These are phyloP conservation scores for Clostera curtula DNA, from an alignment of 2,888 invertebrate species.

Conservation along the genomic window DNA sequence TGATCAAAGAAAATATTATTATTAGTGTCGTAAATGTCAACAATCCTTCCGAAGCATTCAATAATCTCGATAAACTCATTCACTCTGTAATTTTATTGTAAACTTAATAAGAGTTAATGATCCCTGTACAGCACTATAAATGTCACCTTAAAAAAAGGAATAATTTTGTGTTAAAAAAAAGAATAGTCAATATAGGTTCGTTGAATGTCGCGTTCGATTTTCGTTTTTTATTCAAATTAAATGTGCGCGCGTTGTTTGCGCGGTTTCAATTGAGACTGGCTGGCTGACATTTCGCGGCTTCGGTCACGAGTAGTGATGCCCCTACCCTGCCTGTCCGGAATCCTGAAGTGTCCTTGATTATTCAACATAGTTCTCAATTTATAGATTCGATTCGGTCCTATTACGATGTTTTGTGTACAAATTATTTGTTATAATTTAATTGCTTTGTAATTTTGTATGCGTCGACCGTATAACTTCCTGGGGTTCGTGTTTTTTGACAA, in stretches of 20 bases:
- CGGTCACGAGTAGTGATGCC: conserved; percentile 25
- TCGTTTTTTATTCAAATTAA: conserved; percentile 9
- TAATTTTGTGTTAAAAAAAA: conserved; percentile 7
- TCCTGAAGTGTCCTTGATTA: conserved; percentile 20
- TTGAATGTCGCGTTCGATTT: conserved; percentile 18
- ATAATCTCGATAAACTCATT: too few relatives aligned
- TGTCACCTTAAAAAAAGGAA: conserved; percentile 10
- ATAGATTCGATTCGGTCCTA: conserved; percentile 19
- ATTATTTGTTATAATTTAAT: conserved; percentile 15
- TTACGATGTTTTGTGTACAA: conserved; percentile 13
- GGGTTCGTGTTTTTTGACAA: too few relatives aligned
- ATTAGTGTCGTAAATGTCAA: too few relatives aligned
- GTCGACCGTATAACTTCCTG: conserved; percentile 6
- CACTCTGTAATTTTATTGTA: too few relatives aligned
- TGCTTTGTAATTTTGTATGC: conserved; percentile 7
- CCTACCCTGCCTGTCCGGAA: conserved; percentile 19
- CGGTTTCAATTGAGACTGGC: conserved; percentile 21
- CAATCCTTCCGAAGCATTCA: too few relatives aligned
- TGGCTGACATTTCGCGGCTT: conserved; percentile 24
- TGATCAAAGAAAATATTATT: too few relatives aligned
- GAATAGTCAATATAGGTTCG: conserved; percentile 23
- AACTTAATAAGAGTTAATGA: too few relatives aligned
- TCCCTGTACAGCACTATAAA: conserved; percentile 10
- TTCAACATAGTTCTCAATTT: conserved; percentile 23
- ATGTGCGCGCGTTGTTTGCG: conserved; percentile 21